A percentile compares a stretch with the other conserved stretches of the same genome.
Evolutionary conservation across 2,797 vertebrate genomes (phyloP).

Genomic region (Crocodylus rhombifer): DNA sequence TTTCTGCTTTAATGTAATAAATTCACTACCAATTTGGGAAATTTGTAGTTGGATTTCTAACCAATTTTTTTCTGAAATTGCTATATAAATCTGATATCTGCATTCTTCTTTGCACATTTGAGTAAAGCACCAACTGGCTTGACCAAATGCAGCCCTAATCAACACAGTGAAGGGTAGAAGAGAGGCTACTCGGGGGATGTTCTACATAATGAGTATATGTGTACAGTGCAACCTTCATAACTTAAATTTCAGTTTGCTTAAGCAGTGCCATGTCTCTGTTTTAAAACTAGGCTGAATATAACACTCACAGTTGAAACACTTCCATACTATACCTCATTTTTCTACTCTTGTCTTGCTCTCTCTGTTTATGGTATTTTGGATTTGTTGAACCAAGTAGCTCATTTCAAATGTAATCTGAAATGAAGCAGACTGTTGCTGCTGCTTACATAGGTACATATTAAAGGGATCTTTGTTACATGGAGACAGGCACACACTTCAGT

Average conservation of each 20-base stretch:
- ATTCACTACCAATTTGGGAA: neutral
- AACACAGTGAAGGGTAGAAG: neutral
- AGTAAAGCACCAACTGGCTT: accelerated
- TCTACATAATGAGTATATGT: neutral
- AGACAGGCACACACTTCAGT: no score
- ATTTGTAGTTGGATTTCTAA: neutral
- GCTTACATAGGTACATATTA: neutral
- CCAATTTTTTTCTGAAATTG: neutral
- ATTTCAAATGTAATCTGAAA: neutral
- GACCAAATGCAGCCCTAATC: neutral
- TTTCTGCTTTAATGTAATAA: neutral
- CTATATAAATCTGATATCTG: neutral
- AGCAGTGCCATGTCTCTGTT: neutral
- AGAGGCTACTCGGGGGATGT: neutral
- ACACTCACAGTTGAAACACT: neutral
- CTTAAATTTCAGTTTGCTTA: neutral
- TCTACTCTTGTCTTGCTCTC: accelerated
- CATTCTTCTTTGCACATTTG: accelerated
- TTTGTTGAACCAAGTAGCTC: neutral
- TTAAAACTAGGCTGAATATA: neutral
- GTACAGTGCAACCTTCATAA: neutral
- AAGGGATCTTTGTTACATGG: neutral
- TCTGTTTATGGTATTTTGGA: neutral
- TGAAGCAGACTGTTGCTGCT: neutral
- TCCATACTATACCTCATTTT: neutral